These are phyloP conservation scores for Drosophila tani DNA, from an alignment of 1,140 invertebrate genomes.

Conservation along the genomic window DNA sequence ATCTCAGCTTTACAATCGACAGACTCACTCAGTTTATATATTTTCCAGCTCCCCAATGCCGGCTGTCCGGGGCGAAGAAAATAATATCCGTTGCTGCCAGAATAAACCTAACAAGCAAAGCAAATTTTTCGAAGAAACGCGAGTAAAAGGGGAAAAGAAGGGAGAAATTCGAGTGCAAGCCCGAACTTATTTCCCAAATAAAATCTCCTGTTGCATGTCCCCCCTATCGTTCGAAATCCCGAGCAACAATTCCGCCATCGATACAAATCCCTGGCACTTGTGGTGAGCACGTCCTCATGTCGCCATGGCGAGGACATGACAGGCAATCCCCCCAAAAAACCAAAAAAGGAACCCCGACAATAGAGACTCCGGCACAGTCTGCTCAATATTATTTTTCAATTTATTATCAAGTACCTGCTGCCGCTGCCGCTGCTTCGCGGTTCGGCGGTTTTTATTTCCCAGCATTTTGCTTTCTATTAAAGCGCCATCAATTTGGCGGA, in stretches of 20 bases:
- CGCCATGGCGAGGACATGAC: slow-evolving; percentile 40
- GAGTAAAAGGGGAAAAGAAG: background rate
- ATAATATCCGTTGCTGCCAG: slow-evolving; percentile 56
- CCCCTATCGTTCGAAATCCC: background rate
- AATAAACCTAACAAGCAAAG: slow-evolving; percentile 36
- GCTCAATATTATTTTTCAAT: slow-evolving; percentile 79
- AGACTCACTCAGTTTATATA: slow-evolving; percentile 13
- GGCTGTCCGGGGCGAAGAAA: slow-evolving; percentile 38
- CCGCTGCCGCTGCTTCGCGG: slow-evolving; percentile 35
- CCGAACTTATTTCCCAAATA: slow-evolving; percentile 15
- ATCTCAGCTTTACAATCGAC: slow-evolving; percentile 27
- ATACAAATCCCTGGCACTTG: slow-evolving; percentile 50
- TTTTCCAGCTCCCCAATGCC: slow-evolving; percentile 11
- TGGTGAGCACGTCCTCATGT: slow-evolving; percentile 46
- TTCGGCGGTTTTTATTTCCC: slow-evolving; percentile 58
- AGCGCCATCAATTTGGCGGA: slow-evolving; percentile 66
- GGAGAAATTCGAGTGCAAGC: slow-evolving; percentile 24
- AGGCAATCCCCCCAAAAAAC: slow-evolving; percentile 19
- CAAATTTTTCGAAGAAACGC: slow-evolving; percentile 30
- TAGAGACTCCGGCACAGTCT: slow-evolving; percentile 50
- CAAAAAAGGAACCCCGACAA: slow-evolving; percentile 15
- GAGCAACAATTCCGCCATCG: slow-evolving; percentile 12
- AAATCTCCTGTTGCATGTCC: slow-evolving; percentile 30
- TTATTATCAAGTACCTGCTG: slow-evolving; percentile 76
- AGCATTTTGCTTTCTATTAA: slow-evolving; percentile 68